Base-by-base conservation (phyloP, 30 jellyfish, hydroid and myxozoan species). In the Haliclystus octoradiatus region DNA sequence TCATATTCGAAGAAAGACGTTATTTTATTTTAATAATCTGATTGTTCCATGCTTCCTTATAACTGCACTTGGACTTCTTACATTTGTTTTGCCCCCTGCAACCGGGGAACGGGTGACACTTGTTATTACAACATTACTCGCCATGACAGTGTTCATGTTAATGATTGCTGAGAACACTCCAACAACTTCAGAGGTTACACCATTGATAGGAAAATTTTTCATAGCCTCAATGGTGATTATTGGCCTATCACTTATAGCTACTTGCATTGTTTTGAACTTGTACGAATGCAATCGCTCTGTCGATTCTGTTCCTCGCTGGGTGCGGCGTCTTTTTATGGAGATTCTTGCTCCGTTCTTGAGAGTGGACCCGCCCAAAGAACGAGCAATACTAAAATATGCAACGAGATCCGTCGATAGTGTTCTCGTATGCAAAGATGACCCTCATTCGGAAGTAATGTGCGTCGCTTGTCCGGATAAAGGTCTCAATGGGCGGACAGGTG, bases 21-120 rank as follows among this genome's bases (percentile, higher is more conserved):
- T 84, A 70, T 84, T 84, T 51, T 84, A 84, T 63, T 84, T 84
- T 80, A 84, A 84, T 75, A 84, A 84, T 70, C 77, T 84, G 28
- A 84, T 84, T 50, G 93, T 78, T 3, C 95, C 95, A 0, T 84
- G 95, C 68, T 84, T 84, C 61, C 84, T 84, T 24, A 84, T 84
- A 2, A 84, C 95, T 2, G 83, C 93, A 28, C 74, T 84, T 49
- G 93, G 95, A 27, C 66, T 84, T 31, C 69, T 84, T 62, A 84
- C 95, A 33, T 84, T 84, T 64, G 93, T 84, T 30, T 53, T 84
- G 60, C 95, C 95, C 2, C 95, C 95, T 3, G 93, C 93, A 22
- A 84, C 95, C n/a, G 95, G 95, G 4, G 95, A 84, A 67, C 69
- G 95, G 15, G 89, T 84, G n/a, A 84, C 95, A 22, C 76, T 84